Conservation (phyloP, 2,113 vertebrate species). For the Pongo pygmaeus region DNA sequence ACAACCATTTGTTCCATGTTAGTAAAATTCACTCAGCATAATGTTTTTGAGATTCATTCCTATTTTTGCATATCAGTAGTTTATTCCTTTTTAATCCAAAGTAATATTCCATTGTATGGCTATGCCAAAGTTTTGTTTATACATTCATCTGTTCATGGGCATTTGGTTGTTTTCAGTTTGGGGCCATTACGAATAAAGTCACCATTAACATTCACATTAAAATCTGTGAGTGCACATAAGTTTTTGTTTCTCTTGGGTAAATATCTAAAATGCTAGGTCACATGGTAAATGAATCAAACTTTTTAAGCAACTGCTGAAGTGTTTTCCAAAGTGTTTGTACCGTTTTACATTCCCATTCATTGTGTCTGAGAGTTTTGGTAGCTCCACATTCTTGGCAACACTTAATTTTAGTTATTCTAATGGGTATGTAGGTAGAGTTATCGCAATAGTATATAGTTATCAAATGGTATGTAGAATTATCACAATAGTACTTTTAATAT, state of each 20-base stretch:
- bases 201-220: not conserved
- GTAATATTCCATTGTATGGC: not conserved
- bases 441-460: too few species aligned
- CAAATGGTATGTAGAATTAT: too few species aligned
- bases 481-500: not conserved
- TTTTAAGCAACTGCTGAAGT: not conserved
- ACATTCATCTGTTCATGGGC: not conserved
- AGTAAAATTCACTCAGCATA: not conserved
- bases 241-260: not conserved
- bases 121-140: not conserved
- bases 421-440: not conserved
- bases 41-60: not conserved
- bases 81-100: not conserved
- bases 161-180: not conserved
- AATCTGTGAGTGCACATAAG: not conserved
- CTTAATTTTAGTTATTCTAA: conserved; percentile 1
- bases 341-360: not conserved
- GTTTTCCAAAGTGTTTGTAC: not conserved
- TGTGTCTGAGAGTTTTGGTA: not conserved
- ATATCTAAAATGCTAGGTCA: not conserved
- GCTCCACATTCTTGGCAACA: not conserved
- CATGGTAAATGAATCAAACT: not conserved
- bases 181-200: not conserved
- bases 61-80: not conserved
- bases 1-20: not conserved